A percentile compares a stretch with the other conserved stretches of the same genome.
Evolutionary conservation across 2,888 invertebrate genomes (phyloP).

Genomic region (Dendrolimus pini): DNA sequence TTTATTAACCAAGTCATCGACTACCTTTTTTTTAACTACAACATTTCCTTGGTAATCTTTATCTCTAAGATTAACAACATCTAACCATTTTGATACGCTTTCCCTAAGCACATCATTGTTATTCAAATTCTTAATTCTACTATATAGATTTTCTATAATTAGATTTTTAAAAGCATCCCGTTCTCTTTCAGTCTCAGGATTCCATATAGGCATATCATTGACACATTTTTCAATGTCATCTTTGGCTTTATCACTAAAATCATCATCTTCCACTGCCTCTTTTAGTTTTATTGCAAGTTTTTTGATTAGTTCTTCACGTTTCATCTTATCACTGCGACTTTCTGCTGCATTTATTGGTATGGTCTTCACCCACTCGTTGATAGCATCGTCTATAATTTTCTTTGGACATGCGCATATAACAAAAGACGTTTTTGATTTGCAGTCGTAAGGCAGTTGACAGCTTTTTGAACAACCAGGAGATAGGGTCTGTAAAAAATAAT

Average conservation of each 20-base stretch:
- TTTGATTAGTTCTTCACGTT: constrained; percentile 19
- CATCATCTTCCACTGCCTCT: constrained; percentile 14
- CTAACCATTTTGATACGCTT: constrained; percentile 18
- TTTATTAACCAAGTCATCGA: constrained; percentile 15
- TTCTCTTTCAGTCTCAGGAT: constrained; percentile 20
- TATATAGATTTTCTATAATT: constrained; percentile 22
- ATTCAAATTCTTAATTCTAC: constrained; percentile 14
- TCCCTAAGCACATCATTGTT: constrained; percentile 17
- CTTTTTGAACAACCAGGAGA: not conserved
- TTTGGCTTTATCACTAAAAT: constrained; percentile 19
- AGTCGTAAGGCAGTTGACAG: not conserved
- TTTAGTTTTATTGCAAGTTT: constrained; percentile 21
- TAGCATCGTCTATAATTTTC: constrained; percentile 16
- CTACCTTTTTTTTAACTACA: constrained; percentile 12
- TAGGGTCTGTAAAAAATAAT: not conserved
- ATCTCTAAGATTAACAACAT: constrained; percentile 15
- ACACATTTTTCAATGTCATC: constrained; percentile 22
- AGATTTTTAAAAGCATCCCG: constrained; percentile 22
- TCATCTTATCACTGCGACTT: constrained; percentile 12
- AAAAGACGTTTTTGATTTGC: not conserved
- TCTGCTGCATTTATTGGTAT: constrained; percentile 31
- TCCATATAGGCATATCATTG: constrained; percentile 34
- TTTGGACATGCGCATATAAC: not conserved
- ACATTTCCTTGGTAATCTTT: constrained; percentile 9
- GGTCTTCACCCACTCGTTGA: constrained; percentile 27